Conservation (phyloP, 2,797 vertebrate genomes). For the Momotus momota region DNA sequence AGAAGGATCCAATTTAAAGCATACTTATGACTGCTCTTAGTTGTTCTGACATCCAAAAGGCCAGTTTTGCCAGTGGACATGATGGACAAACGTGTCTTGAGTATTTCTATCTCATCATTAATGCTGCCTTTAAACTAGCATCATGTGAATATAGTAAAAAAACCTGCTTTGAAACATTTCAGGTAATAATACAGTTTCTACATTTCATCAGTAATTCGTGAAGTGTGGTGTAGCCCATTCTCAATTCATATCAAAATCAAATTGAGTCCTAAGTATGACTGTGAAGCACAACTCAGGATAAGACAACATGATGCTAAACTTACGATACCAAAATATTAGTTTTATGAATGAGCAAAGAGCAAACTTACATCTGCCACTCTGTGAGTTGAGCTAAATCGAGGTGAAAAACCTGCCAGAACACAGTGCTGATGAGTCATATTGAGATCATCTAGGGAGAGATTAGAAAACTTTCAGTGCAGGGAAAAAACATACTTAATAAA, state of each 20-base stretch:
- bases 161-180: not conserved
- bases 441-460: constrained; percentile 88
- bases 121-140: not conserved
- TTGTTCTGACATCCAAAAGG: not conserved
- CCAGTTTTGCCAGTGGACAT: not conserved
- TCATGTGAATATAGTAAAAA: not conserved
- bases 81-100: not conserved
- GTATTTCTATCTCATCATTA: not conserved
- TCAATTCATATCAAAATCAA: not conserved
- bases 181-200: not conserved
- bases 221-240: not conserved
- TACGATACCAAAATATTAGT: not conserved
- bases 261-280: not conserved
- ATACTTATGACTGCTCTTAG: not conserved
- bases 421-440: constrained; percentile 96
- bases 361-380: constrained; percentile 91
- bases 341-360: not conserved
- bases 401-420: constrained; percentile 88
- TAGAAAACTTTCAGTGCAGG: not conserved
- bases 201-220: not conserved
- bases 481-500: not conserved
- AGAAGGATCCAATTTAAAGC: not conserved
- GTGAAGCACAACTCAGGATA: not conserved
- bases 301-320: not conserved
- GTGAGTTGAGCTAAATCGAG: constrained; percentile 96